Evolutionary conservation across 2,888 invertebrate species (phyloP).

Genomic region (Eristalis tenax): DNA sequence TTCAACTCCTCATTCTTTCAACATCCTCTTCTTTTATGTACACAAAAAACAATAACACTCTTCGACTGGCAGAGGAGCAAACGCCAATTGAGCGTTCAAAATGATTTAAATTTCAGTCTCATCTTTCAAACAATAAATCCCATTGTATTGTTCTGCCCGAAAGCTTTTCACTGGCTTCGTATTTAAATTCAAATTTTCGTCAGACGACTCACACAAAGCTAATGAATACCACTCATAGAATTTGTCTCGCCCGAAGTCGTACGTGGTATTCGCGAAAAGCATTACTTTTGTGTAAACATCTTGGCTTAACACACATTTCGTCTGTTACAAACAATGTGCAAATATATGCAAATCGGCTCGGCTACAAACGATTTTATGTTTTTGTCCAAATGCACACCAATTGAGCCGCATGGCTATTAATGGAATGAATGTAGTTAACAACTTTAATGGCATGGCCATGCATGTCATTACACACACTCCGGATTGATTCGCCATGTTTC

Average conservation of each 20-base stretch:
- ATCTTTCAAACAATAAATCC: neutral
- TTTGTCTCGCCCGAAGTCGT: neutral
- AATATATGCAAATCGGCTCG: neutral
- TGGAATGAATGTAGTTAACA: slow-evolving; percentile 28
- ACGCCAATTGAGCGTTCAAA: neutral
- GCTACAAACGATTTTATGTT: slow-evolving; percentile 31
- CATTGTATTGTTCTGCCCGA: neutral
- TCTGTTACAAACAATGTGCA: neutral
- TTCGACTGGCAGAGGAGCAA: neutral
- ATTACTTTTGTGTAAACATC: neutral
- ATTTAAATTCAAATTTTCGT: neutral
- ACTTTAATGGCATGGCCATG: slow-evolving; percentile 4
- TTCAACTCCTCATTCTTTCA: neutral
- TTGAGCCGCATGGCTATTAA: slow-evolving; percentile 10
- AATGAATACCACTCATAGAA: neutral
- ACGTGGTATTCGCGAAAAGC: neutral
- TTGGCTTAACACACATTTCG: neutral
- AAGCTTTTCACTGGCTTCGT: neutral
- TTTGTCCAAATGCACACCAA: slow-evolving; percentile 12
- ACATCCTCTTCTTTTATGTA: neutral
- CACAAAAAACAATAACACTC: neutral
- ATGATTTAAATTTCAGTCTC: neutral
- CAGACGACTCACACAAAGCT: neutral
- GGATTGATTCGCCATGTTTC: slow-evolving; percentile 21
- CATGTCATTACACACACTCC: neutral